Evolutionary conservation across 1,140 invertebrate genomes (phyloP), one percentile per base, ranked within the genome.

Genomic region (Pemphigus obesinymphae): DNA sequence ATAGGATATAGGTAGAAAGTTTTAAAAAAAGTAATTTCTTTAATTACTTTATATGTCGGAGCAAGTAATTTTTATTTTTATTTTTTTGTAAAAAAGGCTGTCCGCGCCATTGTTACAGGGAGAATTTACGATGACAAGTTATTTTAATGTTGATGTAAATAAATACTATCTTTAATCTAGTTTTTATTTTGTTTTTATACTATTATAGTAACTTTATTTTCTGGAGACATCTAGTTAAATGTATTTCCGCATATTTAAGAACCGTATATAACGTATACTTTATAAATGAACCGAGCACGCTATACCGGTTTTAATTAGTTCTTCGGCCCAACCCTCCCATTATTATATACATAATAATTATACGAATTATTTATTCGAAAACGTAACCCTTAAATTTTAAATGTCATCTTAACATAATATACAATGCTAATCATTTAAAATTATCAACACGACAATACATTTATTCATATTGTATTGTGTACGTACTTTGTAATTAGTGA

Each of bases 71-170:
- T 50, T 31, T n/a, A n/a, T n/a, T n/a, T n/a, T n/a, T n/a, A n/a
- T n/a, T n/a, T n/a, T n/a, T n/a, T n/a, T n/a, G n/a, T n/a, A n/a
- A n/a, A 50, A 31, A 73, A 29, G 37, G 26, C 37, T 48, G 26
- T 50, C 70, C 70, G 45, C 68, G 68, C 40, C 31, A 73, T 73
- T 73, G 70, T 73, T 73, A 23, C 43, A 43, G 43, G 20, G 23
- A 7, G n/a, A 73, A 73, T 73, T 73, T 50, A 73, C 20, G 70
- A 73, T 73, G 43, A 50, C 45, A 73, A 50, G 70, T 50, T 73
- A 29, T 48, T 72, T 48, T 50, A 73, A 73, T 73, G 70, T 73
- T n/a, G 26, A 73, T 29, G 45, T 50, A 50, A 73, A 73, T 73
- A 73, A 73, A 50, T 31, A 31, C 45, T 50, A 29, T 73, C 40